Base-by-base conservation (phyloP, 2,797 vertebrate species). In the Morelia viridis region DNA sequence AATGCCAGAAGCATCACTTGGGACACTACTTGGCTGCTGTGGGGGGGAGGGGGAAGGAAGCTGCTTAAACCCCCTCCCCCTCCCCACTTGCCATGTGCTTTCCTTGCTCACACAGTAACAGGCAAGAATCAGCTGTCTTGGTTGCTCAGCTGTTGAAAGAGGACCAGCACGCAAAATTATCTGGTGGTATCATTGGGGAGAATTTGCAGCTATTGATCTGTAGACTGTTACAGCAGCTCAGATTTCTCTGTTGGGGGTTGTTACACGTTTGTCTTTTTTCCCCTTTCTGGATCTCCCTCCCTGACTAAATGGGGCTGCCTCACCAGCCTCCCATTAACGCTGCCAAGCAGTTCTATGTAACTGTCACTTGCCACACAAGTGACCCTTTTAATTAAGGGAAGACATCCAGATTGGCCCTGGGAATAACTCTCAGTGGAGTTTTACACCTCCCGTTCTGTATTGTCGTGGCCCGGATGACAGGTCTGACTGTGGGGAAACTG, bases 311-410 rank as follows among this genome's bases (percentile, higher is more conserved):
- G 57, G 65, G 35, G 61, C 28, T 60, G 3, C 1, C 6, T 50
- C 87, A 22, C 71, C 28, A 11, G 1, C 8, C 10, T 31, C 88
- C 86, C 89, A 89, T 93, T 91, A 91, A 64, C 53, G 4, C 61
- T 35, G 86, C 90, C 22, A 35, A 76, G 89, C 31, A 46, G 56
- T 58, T 50, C 41, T 46, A 28, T 65, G 86, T 4, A 58, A 53
- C 76, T 3, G 53, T 17, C 35, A 41, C 57, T 68, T 65, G 26
- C 6, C 13, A 89, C 24, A 41, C 10, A 41, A 93, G 86, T 13
- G 28, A 53, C 86, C 60, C 92, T 91, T 93, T 93, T 91, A 85
- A 91, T 91, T 89, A 93, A 50, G 50, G 56, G 56, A 83, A 91
- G 9, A 28, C 24, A 53, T 68, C 56, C 15, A 31, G 26, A 56